A percentile compares a stretch with the other conserved stretches of the same genome.
Conservation (phyloP, 2,113 vertebrate species). For the Lampris incognitus region DNA sequence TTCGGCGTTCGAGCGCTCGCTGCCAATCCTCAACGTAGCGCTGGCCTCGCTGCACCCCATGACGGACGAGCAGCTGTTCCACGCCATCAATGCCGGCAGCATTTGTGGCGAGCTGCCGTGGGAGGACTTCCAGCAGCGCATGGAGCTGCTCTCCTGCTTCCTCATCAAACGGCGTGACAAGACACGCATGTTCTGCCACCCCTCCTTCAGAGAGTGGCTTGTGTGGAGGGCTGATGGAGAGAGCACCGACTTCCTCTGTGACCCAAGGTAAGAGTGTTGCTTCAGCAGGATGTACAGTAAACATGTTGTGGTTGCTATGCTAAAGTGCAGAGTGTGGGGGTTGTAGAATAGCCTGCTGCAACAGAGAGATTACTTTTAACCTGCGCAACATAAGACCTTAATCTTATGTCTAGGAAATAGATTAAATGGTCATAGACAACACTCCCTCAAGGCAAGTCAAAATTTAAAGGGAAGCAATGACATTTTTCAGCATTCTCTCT, state of each 20-base stretch:
- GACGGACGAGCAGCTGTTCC: constrained; percentile 98
- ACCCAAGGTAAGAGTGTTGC: constrained; percentile 88
- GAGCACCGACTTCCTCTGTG: constrained; percentile 94
- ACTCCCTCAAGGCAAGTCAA: background rate
- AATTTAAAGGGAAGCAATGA: background rate
- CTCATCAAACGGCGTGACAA: constrained; percentile 94
- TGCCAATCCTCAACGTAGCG: constrained; percentile 92
- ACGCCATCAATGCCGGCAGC: constrained; percentile 90
- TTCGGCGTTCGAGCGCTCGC: constrained; percentile 91
- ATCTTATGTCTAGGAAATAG: too few relatives aligned
- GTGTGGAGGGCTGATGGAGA: constrained; percentile 96
- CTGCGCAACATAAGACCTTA: too few relatives aligned
- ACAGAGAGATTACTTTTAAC: too few relatives aligned
- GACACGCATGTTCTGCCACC: constrained; percentile 99
- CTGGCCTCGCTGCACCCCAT: constrained; percentile 95
- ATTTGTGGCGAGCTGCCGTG: constrained; percentile 87
- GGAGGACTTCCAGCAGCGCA: constrained; percentile 96
- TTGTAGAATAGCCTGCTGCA: too few relatives aligned
- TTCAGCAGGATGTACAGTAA: constrained; percentile 14
- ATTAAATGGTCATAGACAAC: background rate
- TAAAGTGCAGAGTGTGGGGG: too few relatives aligned
- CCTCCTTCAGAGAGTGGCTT: constrained; percentile 98
- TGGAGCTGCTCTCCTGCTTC: constrained; percentile 93
- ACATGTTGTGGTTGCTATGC: too few relatives aligned
- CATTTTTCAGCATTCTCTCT: too few relatives aligned